These are phyloP conservation scores for Penelope pileata DNA, from an alignment of 2,113 vertebrate genomes.

Conservation along the genomic window DNA sequence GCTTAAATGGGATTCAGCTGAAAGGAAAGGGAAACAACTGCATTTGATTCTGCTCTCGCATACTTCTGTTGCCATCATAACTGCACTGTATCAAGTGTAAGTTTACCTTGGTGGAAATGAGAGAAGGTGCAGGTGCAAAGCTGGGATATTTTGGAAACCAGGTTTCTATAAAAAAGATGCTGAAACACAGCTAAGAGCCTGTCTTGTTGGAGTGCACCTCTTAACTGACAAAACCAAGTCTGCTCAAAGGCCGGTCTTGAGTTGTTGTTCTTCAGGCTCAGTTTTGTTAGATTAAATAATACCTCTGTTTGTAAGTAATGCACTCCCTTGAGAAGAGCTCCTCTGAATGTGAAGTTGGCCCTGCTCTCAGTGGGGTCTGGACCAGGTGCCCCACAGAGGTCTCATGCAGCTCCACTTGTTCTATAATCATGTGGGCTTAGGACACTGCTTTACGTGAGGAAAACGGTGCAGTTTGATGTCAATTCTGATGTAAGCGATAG, in stretches of 20 bases:
- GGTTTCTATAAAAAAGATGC: not conserved
- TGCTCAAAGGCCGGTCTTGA: not conserved
- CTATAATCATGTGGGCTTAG: not conserved
- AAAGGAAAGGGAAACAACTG: not conserved
- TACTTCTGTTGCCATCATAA: not conserved
- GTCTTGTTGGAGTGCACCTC: not conserved
- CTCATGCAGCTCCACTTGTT: not conserved
- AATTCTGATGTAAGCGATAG: not conserved
- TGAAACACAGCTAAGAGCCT: not conserved
- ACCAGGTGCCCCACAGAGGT: not conserved
- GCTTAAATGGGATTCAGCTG: not conserved
- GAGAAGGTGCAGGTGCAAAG: not conserved
- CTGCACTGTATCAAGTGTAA: not conserved
- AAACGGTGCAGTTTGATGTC: not conserved
- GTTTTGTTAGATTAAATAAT: not conserved
- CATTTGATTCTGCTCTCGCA: not conserved
- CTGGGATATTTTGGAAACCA: not conserved
- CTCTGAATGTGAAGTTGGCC: accelerated
- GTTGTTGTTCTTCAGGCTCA: not conserved
- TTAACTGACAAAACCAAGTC: not conserved
- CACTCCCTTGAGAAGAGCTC: not conserved
- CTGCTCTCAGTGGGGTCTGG: not conserved
- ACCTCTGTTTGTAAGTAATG: not conserved
- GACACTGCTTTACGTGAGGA: not conserved
- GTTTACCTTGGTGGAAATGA: not conserved